Evolutionary conservation across 2,113 vertebrate species (phyloP).

Genomic region (Aegithalos caudatus): DNA sequence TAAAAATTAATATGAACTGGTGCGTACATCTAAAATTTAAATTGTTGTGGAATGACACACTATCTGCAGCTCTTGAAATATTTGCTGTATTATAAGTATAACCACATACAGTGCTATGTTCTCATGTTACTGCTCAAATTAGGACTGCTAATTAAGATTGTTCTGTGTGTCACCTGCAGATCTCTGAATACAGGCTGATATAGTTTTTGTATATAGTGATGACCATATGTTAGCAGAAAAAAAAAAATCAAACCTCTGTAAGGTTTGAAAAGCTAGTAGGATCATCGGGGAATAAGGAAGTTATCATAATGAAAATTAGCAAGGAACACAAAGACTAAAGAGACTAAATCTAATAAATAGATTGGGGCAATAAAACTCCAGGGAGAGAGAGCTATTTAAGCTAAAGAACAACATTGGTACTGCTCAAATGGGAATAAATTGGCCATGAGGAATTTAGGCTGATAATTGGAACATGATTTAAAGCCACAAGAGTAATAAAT

Average conservation of each 20-base stretch:
- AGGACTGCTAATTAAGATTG: background rate
- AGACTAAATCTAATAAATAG: background rate
- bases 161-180: background rate
- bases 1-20: background rate
- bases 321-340: background rate
- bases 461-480: slow-evolving; percentile 24
- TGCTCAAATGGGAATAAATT: slow-evolving; percentile 17
- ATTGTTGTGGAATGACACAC: background rate
- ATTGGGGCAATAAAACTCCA: background rate
- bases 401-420: background rate
- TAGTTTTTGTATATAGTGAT: background rate
- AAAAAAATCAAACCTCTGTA: background rate
- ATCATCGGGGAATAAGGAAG: background rate
- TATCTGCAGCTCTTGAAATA: background rate
- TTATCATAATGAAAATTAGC: background rate
- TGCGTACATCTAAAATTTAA: background rate
- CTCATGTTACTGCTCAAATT: background rate
- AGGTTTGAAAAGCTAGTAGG: background rate
- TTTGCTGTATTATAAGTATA: background rate
- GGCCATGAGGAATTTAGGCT: background rate
- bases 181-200: background rate
- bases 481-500: background rate
- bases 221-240: background rate
- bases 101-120: background rate
- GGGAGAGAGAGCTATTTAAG: background rate